A percentile compares a stretch with the other conserved stretches of the same genome.
phyloP scores from a whole-genome alignment of 64 coral and sea anemone species.

The Acropora tenuis region DNA sequence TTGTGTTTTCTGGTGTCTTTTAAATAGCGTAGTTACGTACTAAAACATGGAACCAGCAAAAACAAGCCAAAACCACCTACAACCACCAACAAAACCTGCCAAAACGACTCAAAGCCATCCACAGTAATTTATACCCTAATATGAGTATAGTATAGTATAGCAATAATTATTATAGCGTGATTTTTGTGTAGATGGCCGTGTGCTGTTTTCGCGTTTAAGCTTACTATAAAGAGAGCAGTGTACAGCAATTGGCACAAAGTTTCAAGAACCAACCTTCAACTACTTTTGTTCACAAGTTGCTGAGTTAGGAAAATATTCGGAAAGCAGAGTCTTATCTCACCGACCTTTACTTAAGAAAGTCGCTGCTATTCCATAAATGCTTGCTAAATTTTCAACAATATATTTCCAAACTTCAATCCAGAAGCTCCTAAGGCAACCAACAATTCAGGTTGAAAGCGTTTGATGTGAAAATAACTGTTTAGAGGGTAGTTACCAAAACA shows the following conservation, averaged over 20 bases:
- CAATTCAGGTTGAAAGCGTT: background rate
- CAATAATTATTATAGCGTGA: too few species aligned
- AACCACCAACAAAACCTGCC: too few species aligned
- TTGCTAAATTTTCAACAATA: background rate
- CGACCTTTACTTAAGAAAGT: background rate
- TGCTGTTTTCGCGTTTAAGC: background rate
- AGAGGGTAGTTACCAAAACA: background rate
- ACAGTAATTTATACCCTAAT: too few species aligned
- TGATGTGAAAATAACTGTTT: background rate
- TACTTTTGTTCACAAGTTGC: background rate
- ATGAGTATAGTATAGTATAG: too few species aligned
- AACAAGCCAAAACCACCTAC: too few species aligned
- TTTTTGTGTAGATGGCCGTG: too few species aligned
- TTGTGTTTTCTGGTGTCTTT: background rate
- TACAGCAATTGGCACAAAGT: conserved; percentile 4
- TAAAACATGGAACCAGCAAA: too few species aligned
- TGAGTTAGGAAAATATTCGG: background rate
- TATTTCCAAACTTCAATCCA: conserved; percentile 9
- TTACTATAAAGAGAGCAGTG: background rate
- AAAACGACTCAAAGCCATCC: too few species aligned
- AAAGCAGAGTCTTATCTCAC: conserved; percentile 16
- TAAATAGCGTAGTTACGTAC: too few species aligned
- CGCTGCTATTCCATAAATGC: conserved; percentile 9
- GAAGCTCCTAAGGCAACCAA: background rate
- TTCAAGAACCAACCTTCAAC: background rate